phyloP scores from a whole-genome alignment of 2,888 invertebrate genomes.

The Heliconius sara region DNA sequence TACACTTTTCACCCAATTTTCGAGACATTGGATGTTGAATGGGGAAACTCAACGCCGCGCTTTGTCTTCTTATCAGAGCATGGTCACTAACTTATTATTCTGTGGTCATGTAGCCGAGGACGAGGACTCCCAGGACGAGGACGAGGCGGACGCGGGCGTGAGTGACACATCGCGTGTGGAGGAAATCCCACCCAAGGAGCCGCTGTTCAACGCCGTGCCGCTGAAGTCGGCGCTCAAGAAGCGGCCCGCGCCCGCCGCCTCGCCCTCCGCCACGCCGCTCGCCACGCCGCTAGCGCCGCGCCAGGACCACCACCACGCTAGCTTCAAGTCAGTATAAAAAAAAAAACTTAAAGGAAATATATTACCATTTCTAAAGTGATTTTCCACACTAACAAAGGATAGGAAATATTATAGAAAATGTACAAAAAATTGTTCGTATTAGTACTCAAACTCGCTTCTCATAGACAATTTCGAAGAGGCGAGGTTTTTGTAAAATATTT shows the following conservation, averaged over 20 bases:
- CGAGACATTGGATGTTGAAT: no score
- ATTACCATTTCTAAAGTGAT: neutral
- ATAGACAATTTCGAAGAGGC: no score
- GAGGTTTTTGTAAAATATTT: no score
- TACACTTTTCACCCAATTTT: no score
- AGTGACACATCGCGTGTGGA: constrained; percentile 92
- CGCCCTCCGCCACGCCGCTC: constrained; percentile 83
- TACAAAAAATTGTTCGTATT: no score
- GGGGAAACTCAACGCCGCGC: no score
- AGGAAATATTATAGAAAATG: no score
- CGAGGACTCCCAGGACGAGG: constrained; percentile 87
- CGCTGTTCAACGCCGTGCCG: constrained; percentile 94
- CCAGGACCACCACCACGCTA: constrained; percentile 90
- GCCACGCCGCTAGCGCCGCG: constrained; percentile 82
- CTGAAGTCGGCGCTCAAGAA: constrained; percentile 96
- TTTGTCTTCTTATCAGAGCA: no score
- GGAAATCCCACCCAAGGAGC: constrained; percentile 96
- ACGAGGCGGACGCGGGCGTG: constrained; percentile 87
- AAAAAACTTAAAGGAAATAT: neutral
- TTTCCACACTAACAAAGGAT: neutral
- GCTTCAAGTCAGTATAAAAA: constrained; percentile 88
- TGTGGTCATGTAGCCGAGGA: constrained; percentile 66
- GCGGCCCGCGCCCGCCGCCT: constrained; percentile 88
- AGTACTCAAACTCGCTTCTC: no score
- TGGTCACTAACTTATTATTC: neutral